Evolutionary conservation across 2,113 vertebrate species (phyloP), one percentile per base, ranked within the genome.

Genomic region (Sciurus niger): DNA sequence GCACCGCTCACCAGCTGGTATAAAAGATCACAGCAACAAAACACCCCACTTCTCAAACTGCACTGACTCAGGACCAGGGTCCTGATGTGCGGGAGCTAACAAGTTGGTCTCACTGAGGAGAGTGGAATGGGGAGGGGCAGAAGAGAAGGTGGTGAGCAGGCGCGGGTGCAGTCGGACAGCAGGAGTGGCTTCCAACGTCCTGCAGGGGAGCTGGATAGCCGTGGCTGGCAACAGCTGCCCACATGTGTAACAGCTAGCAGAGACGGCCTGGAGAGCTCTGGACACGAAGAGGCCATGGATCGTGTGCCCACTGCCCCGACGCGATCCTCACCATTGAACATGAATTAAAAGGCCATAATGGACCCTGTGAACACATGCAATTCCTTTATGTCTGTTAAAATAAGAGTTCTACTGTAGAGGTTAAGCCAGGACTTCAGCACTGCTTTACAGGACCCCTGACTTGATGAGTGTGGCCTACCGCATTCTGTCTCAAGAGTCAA

Each of bases 51-150:
- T n/a, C 34, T 0, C 3, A 28, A 11, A 22, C 3, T 1, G 12
- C 25, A n/a, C 60, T 7, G 10, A 10, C 0, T 0, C 0, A 8
- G n/a, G 51, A 0, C 6, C 3, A 0, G 6, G 68, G 40, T 40
- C 8, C 90, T 4, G 14, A 3, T 34, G 16, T 6, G 3, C 18
- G 6, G 51, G 18, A 14, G 25, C 74, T 70, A 5, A 2, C 22
- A 46, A 68, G 24, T 1, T 70, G 91, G 58, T 13, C 67, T 82
- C 37, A 48, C 4, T 51, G 32, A 72, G 32, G 53, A 72, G 17
- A 10, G 17, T 51, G 53, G 73, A 86, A 60, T 30, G 55, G 9
- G 20, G 18, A 86, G 67, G 65, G 11, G 34, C 34, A 37, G 14
- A 43, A 6, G 55, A 10, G 3, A 13, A 10, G 51, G 6, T 53